phyloP scores from a whole-genome alignment of 2,888 invertebrate genomes.

The Aporophyla lueneburgensis region DNA sequence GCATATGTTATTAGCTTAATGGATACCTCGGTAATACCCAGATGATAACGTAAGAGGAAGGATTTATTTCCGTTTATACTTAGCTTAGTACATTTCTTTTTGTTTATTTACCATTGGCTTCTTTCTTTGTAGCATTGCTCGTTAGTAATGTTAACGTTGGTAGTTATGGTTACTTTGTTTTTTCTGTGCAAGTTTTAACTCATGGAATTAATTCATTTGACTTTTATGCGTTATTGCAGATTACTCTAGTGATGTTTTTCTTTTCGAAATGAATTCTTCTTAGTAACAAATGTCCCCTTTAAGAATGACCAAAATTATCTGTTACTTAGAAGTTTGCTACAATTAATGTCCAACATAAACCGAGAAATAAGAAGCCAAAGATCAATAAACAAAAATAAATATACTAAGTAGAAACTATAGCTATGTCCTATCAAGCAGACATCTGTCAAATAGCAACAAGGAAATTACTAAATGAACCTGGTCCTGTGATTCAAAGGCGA shows the following conservation, averaged over 20 bases:
- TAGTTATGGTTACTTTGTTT: background rate
- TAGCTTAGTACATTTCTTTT: background rate
- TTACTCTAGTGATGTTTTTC: background rate
- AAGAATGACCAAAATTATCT: too few species aligned
- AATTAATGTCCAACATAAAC: too few species aligned
- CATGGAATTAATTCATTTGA: background rate
- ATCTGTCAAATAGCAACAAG: background rate
- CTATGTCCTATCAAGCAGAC: background rate
- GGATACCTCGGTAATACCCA: constrained; percentile 51
- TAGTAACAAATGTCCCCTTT: too few species aligned
- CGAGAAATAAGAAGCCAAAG: too few species aligned
- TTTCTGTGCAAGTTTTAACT: background rate
- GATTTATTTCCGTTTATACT: constrained; percentile 34
- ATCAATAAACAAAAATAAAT: too few species aligned
- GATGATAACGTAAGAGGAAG: constrained; percentile 28
- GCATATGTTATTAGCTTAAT: constrained; percentile 60
- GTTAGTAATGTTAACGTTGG: constrained; percentile 37
- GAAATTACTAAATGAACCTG: background rate
- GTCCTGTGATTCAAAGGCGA: constrained; percentile 1
- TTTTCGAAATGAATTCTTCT: background rate
- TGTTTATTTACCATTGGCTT: constrained; percentile 11
- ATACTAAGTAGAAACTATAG: too few species aligned
- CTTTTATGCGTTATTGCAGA: background rate
- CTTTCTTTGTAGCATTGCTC: constrained; percentile 16
- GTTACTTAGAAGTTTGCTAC: background rate